Percentiles rank a stretch among this genome's conserved stretches.
Evolutionary conservation across 2,888 invertebrate species (phyloP).

Genomic region (Terebella lapidaria): DNA sequence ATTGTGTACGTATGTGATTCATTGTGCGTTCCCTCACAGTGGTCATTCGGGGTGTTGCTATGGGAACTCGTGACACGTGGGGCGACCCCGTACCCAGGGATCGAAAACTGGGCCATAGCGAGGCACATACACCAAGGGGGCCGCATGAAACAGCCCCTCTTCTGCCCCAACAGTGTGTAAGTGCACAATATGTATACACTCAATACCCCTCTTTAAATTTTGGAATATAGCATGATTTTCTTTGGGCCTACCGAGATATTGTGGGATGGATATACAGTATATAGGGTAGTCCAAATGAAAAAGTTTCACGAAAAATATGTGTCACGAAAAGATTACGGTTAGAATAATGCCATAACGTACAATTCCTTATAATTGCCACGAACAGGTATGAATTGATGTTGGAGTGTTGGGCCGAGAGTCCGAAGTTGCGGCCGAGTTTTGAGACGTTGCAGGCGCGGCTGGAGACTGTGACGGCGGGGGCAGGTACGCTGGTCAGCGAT

Average conservation of each 20-base stretch:
- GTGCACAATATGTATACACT: neutral
- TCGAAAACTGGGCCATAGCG: neutral
- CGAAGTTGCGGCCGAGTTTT: neutral
- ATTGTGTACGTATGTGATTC: no score
- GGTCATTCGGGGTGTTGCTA: constrained; percentile 6
- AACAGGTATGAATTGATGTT: neutral
- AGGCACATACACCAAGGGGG: neutral
- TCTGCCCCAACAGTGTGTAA: constrained; percentile 3
- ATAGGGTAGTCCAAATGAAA: no score
- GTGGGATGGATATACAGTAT: no score
- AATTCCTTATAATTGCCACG: no score
- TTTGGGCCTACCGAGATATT: no score
- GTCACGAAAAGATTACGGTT: no score
- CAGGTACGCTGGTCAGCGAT: neutral
- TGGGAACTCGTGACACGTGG: constrained; percentile 9
- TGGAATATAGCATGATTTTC: neutral
- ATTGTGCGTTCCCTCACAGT: neutral
- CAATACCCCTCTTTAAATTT: neutral
- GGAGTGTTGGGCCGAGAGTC: neutral
- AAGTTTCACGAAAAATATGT: no score
- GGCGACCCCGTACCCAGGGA: neutral
- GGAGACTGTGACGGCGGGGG: neutral
- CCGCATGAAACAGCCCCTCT: neutral
- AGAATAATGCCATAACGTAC: no score
- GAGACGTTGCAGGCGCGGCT: neutral